Evolutionary conservation across 2,888 invertebrate genomes (phyloP).

Genomic region (Acronicta psi): DNA sequence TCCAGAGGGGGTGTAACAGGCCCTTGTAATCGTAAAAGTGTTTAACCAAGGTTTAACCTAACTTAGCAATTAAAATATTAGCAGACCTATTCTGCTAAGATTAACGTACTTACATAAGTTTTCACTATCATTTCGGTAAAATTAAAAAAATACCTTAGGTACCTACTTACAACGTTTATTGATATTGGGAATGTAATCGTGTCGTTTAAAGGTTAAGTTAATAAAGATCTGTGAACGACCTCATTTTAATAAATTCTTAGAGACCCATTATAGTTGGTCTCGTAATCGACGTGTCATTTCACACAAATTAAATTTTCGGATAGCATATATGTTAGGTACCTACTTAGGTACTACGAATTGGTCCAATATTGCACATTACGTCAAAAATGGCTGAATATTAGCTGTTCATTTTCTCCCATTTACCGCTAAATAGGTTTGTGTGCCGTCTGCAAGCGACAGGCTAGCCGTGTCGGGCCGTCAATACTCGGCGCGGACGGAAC

Average conservation of each 20-base stretch:
- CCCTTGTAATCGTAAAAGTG: no score
- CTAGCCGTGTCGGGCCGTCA: conserved; percentile 36
- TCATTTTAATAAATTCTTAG: conserved; percentile 19
- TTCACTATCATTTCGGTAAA: not conserved
- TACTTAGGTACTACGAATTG: not conserved
- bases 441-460: conserved; percentile 4
- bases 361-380: not conserved
- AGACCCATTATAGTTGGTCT: conserved; percentile 2
- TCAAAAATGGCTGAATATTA: conserved; percentile 17
- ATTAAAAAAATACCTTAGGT: not conserved
- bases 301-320: conserved; percentile 20
- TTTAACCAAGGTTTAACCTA: not conserved
- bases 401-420: conserved; percentile 17
- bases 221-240: conserved; percentile 18
- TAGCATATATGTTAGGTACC: not conserved
- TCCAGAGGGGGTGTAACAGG: no score
- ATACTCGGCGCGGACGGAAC: conserved; percentile 16
- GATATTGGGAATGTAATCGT: not conserved
- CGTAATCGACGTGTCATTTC: conserved; percentile 18
- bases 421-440: conserved; percentile 34
- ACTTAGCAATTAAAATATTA: not conserved
- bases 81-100: not conserved
- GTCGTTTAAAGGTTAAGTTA: conserved; percentile 7
- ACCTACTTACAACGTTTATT: not conserved
- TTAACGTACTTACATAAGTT: not conserved